Base-by-base conservation (phyloP, 2,113 vertebrate species). In the Corynorhinus townsendii region DNA sequence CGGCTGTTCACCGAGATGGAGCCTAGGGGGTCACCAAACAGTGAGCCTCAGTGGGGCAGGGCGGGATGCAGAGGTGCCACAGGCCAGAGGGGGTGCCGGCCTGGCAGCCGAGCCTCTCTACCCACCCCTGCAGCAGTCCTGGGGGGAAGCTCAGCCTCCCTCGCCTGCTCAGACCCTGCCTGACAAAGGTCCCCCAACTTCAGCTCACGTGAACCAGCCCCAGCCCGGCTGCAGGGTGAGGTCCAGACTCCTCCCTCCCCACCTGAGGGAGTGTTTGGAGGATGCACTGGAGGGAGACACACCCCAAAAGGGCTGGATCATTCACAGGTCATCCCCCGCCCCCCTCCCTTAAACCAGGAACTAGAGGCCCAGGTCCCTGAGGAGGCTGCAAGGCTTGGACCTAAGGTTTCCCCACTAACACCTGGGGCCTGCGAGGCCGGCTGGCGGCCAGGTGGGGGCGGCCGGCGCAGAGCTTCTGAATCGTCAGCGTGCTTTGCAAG, bases 1-100 rank as follows among this genome's bases (percentile, higher is more conserved):
- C 99, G 98, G 98, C 99, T 99, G 96, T 99, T 99, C 62, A 99
- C 99, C 0, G 99, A 99, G 97, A 99, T 99, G 89, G 99, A 99
- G 86, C 99, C 99, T 99, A 97, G 5, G 22, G 22, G 54, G 93
- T 26, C 38, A n/a, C 6, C 30, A n/a, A 33, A 35, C 40, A 93
- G 11, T 0, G 24, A 47, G 72, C 45, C 30, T 95, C 75, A 92
- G 52, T 7, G 68, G 26, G 33, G 35, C 56, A 24, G 16, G 30
- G 89, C 73, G 26, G 20, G 33, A 4, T 7, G 0, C 3, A 24
- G n/a, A 16, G 72, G 33, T 12, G 19, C 26, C 52, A 28, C 8
- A 16, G 30, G 19, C 14, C 56, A 19, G 28, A 64, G 43, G 69
- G n/a, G 52, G 28, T 3, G 47, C 9, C 10, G 54, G 3, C 11